Base-by-base conservation (phyloP, 2,888 invertebrate species). In the Alitta virens region DNA sequence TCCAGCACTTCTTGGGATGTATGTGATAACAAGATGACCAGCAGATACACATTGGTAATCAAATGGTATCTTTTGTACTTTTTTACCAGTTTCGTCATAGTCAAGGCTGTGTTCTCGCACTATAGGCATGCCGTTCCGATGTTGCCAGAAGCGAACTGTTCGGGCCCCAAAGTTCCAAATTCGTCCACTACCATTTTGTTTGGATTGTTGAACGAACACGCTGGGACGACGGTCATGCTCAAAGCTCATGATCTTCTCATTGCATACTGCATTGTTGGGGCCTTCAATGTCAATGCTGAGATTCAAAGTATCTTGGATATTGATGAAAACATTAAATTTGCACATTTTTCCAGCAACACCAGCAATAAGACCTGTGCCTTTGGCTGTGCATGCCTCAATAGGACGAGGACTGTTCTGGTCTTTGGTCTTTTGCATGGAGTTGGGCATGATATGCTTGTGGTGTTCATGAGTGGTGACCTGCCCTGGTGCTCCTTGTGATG, bases 291-390 rank as follows among this genome's bases (percentile, higher is more conserved):
- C 46, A 5, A 60, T 54, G 9, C 25, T 23, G 16, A 54, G 14
- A 38, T 57, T 53, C 1, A 62, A 21, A 24, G 42, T 38, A 5
- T 59, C 50, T n/a, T 16, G 33, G 16, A 26, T 33, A 12, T 38
- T 24, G 23, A 52, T 9, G 72, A 64, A 56, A 70, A 81, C 71
- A 51, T 74, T 76, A 64, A 81, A 81, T 65, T 75, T 74, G 18
- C 78, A 72, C 63, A 73, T 74, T 49, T 75, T 72, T n/a, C 78
- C 78, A 18, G 76, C 74, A 49, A 79, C 74, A 2, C 77, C 81
- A n/a, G 75, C 74, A 3, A 71, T 70, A 26, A 81, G 63, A 2
- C 81, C 81, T 24, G 52, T 51, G 33, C 59, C 59, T 46, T 60
- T 60, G 27, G 60, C 60, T 9, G 52, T 38, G 18, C 60, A 60